phyloP scores from a whole-genome alignment of 2,797 vertebrate genomes.

The Poecile montanus region DNA sequence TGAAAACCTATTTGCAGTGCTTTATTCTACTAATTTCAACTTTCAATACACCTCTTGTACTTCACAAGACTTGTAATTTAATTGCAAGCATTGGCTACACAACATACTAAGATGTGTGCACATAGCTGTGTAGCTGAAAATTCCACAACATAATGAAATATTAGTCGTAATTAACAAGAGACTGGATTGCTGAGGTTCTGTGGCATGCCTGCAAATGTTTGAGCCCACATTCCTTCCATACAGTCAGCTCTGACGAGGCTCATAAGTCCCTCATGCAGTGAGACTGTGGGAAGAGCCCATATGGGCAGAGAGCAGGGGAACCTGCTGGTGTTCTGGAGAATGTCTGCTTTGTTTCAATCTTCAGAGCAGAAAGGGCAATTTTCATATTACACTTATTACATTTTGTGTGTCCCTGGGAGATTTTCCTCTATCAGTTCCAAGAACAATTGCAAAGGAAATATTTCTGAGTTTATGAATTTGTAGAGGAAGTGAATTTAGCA shows the following conservation, averaged over 20 bases:
- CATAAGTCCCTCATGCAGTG: background rate
- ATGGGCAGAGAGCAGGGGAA: conserved; percentile 1
- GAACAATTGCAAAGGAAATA: conserved; percentile 32
- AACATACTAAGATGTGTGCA: background rate
- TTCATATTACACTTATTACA: background rate
- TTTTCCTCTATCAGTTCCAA: conserved; percentile 49
- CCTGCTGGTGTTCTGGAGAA: conserved; percentile 35
- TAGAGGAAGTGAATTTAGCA: conserved; percentile 25
- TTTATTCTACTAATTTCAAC: background rate
- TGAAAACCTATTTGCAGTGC: background rate
- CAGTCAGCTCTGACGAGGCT: background rate
- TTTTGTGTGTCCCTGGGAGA: conserved; percentile 1
- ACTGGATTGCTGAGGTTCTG: background rate
- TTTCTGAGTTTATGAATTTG: conserved; percentile 45
- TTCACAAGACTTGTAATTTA: background rate
- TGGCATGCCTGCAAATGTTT: background rate
- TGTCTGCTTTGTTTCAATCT: conserved; percentile 12
- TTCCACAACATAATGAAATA: conserved; percentile 7
- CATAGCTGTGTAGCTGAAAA: background rate
- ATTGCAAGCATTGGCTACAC: background rate
- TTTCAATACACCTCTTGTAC: background rate
- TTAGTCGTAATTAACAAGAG: conserved; percentile 12
- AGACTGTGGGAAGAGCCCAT: conserved; percentile 14
- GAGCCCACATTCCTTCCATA: conserved; percentile 40
- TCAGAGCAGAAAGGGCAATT: conserved; percentile 22